Evolutionary conservation across 2,797 vertebrate genomes (phyloP), one percentile per base, ranked within the genome.

Genomic region (Spinus pinus): DNA sequence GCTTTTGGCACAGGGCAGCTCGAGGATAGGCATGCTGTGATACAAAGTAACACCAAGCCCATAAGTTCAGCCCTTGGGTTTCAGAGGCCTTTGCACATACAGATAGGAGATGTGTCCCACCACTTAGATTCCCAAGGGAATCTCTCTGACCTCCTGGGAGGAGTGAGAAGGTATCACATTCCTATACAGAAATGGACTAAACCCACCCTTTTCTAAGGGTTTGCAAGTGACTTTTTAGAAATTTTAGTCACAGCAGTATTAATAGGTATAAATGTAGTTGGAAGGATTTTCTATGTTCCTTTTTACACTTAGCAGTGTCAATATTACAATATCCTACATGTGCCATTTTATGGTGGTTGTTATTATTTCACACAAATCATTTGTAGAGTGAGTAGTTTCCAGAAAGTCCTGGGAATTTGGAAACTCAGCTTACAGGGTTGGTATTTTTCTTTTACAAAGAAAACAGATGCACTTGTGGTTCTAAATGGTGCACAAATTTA

Each of bases 11-110:
- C 47, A 3, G 4, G 2, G 5, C 1, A 2, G 10, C 24, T 75
- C 27, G 8, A 2, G 14, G 61, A 57, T 62, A 15, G 9, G 1
- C 27, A 5, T 0, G 0, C 5, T 19, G 6, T 30, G 65, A 46
- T 28, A 19, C 28, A 17, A 65, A 71, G 23, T 46, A 78, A 60
- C 50, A 42, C 33, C 28, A 9, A 0, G 4, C n/a, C 56, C 9
- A 3, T 2, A 10, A 50, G 3, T 72, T 58, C 30, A 37, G 35
- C 54, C 4, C 50, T 88, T 61, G 17, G 35, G 24, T 90, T 67
- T 89, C 28, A 4, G 64, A 53, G 27, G 44, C 19, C 53, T 6
- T 41, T 42, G 30, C 37, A 4, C 12, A 2, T 33, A 5, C 18
- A 9, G 22, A 5, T 14, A 20, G 60, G 33, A 86, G 44, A 23